Evolutionary conservation across 2,113 vertebrate genomes (phyloP).

Genomic region (Porphyrio hochstetteri): DNA sequence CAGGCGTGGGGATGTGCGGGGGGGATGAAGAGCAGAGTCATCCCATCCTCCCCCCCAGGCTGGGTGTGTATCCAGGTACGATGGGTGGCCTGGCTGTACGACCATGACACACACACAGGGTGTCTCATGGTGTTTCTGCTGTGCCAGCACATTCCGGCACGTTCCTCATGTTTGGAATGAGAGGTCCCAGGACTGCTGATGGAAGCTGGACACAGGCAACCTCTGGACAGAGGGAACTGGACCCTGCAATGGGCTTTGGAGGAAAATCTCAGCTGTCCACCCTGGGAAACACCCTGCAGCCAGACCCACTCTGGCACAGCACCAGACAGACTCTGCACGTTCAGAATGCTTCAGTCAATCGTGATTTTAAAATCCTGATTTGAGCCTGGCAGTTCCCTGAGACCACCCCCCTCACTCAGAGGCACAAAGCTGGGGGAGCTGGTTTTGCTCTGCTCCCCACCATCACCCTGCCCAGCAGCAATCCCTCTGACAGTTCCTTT

Average conservation of each 20-base stretch:
- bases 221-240: not conserved
- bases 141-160: not conserved
- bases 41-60: not conserved
- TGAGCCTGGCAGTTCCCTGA: not conserved
- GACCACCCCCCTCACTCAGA: not conserved
- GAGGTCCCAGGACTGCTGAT: not conserved
- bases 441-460: not conserved
- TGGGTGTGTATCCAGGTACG: not conserved
- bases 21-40: not conserved
- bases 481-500: not conserved
- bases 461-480: not conserved
- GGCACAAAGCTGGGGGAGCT: not conserved
- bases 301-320: not conserved
- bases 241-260: not conserved
- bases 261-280: not conserved
- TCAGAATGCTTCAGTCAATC: not conserved
- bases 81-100: not conserved
- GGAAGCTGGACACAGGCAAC: not conserved
- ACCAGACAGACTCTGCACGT: not conserved
- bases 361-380: not conserved
- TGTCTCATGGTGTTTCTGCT: not conserved
- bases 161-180: not conserved
- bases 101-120: not conserved
- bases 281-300: not conserved
- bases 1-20: not conserved